phyloP scores from a whole-genome alignment of 2,113 vertebrate species.

The Dipodomys merriami region DNA sequence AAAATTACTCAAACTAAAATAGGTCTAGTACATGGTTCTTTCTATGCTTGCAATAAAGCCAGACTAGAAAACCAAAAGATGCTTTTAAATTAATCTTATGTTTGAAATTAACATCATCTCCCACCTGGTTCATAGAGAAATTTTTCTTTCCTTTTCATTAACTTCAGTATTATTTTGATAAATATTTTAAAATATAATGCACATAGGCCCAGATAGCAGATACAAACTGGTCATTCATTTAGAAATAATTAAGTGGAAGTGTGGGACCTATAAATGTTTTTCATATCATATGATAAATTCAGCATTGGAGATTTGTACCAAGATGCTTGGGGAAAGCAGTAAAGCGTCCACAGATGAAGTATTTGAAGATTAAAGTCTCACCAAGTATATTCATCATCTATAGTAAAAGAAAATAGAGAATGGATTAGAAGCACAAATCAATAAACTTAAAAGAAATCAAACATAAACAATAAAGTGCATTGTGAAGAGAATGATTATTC shows the following conservation, averaged over 20 bases:
- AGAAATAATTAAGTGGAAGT: background rate
- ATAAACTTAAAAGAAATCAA: background rate
- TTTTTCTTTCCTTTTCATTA: background rate
- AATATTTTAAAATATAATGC: background rate
- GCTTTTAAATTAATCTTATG: background rate
- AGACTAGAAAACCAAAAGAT: background rate
- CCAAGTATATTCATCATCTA: background rate
- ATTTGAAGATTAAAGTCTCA: background rate
- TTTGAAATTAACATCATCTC: background rate
- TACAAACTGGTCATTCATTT: background rate
- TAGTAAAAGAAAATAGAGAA: background rate
- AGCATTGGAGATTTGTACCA: background rate
- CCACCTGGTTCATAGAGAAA: background rate
- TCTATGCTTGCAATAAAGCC: background rate
- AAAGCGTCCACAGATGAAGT: background rate
- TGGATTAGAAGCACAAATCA: background rate
- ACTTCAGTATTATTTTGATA: background rate
- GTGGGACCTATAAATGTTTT: background rate
- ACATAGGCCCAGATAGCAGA: background rate
- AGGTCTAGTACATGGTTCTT: background rate
- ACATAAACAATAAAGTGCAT: background rate
- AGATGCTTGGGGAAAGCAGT: background rate
- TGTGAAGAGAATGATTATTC: background rate
- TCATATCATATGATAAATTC: background rate
- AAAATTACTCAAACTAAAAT: background rate